Percentiles rank a stretch among this genome's conserved stretches.
These are phyloP conservation scores for Hartigia nigra DNA, from an alignment of 2,888 invertebrate genomes.

Conservation along the genomic window DNA sequence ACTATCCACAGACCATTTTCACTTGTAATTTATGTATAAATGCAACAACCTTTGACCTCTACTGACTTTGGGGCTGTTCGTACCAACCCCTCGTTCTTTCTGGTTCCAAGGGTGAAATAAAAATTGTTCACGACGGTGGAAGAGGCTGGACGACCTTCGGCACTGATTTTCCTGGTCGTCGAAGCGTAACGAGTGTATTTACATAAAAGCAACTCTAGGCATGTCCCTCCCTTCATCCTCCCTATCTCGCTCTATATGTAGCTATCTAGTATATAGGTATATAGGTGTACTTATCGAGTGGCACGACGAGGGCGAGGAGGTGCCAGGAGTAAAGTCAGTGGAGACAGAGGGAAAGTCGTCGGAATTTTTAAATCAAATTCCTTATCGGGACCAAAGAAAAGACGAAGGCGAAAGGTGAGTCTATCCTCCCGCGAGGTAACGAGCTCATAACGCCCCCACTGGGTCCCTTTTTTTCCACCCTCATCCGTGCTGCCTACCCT, in stretches of 20 bases:
- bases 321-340: not conserved
- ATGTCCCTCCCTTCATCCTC: not conserved
- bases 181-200: conserved; percentile 51
- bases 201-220: conserved; percentile 43
- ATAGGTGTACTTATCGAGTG: not conserved
- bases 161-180: conserved; percentile 28
- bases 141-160: conserved; percentile 1
- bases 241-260: not conserved
- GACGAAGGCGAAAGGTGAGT: conserved; percentile 39
- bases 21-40: not conserved
- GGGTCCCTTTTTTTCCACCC: not conserved
- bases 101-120: not conserved
- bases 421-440: conserved; percentile 38
- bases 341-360: conserved; percentile 42
- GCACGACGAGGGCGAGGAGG: not conserved
- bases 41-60: not conserved
- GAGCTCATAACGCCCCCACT: conserved; percentile 28
- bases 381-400: conserved; percentile 53
- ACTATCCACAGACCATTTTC: not conserved
- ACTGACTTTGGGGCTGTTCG: not conserved
- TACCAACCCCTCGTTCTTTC: not conserved
- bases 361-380: conserved; percentile 63
- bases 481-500: conserved; percentile 1
- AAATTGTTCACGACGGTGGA: not conserved
- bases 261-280: not conserved